Evolutionary conservation across 2,888 invertebrate genomes (phyloP).

Genomic region (Escarpia spicata): DNA sequence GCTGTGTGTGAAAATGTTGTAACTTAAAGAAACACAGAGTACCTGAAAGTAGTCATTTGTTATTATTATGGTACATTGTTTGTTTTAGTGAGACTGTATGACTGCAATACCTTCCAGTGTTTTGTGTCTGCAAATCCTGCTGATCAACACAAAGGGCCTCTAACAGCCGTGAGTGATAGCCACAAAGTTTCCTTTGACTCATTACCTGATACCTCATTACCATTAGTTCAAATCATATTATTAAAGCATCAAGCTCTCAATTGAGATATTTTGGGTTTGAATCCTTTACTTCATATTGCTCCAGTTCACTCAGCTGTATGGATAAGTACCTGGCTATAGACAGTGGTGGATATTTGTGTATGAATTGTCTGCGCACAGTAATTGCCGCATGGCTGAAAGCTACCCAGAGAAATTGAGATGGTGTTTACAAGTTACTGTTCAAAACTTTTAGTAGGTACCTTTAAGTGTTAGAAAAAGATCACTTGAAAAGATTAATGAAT

Average conservation of each 20-base stretch:
- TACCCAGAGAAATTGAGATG: too few species aligned
- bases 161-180: constrained; percentile 61
- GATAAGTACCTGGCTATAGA: too few species aligned
- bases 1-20: too few species aligned
- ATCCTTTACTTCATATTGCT: too few species aligned
- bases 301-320: too few species aligned
- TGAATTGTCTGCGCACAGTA: too few species aligned
- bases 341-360: too few species aligned
- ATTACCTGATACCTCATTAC: background rate
- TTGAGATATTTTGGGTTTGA: too few species aligned
- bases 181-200: background rate
- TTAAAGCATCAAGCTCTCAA: too few species aligned
- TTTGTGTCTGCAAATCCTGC: constrained; percentile 89
- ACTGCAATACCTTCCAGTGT: constrained; percentile 94
- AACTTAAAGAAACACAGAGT: too few species aligned
- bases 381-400: too few species aligned
- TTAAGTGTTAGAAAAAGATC: background rate
- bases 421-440: background rate
- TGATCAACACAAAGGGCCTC: constrained; percentile 68
- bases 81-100: constrained; percentile 83
- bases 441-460: background rate
- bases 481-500: background rate
- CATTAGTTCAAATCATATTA: too few species aligned
- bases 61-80: constrained; percentile 19
- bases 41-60: constrained; percentile 20